phyloP scores from a whole-genome alignment of 1,140 invertebrate species.

The Ceratitis capitata region DNA sequence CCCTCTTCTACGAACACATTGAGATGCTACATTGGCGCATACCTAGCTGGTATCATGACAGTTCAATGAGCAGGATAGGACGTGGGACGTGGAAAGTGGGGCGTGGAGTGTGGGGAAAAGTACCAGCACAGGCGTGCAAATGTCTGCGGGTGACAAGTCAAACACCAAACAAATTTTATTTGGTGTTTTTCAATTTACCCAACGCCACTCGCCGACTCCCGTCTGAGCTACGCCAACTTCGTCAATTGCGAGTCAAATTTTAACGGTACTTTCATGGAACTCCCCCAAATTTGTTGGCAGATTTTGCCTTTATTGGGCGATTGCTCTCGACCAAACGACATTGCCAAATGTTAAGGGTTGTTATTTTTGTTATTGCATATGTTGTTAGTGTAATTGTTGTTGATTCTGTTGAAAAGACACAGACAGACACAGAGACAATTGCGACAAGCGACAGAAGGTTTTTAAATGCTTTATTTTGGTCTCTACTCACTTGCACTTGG shows the following conservation, averaged over 20 bases:
- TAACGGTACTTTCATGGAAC: not conserved
- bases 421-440: not conserved
- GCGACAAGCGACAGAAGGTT: not conserved
- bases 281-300: conserved; percentile 3
- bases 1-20: not conserved
- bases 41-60: conserved; percentile 40
- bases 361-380: not conserved
- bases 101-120: not conserved
- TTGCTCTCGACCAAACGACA: not conserved
- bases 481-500: not conserved
- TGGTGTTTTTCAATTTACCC: conserved; percentile 37
- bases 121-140: conserved; percentile 42
- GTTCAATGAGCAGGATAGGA: not conserved
- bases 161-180: conserved; percentile 50
- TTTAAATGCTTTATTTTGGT: too few species aligned
- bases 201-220: not conserved
- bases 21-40: conserved; percentile 44
- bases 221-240: not conserved
- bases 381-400: conserved; percentile 6
- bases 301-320: conserved; percentile 4
- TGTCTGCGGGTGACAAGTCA: conserved; percentile 48
- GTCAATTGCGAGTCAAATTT: not conserved
- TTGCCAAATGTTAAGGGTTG: conserved; percentile 23
- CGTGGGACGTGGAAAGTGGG: not conserved
- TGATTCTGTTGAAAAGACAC: not conserved